Percentiles rank a stretch among this genome's conserved stretches.
Evolutionary conservation across 2,113 vertebrate species (phyloP).

Genomic region (Laterallus jamaicensis): DNA sequence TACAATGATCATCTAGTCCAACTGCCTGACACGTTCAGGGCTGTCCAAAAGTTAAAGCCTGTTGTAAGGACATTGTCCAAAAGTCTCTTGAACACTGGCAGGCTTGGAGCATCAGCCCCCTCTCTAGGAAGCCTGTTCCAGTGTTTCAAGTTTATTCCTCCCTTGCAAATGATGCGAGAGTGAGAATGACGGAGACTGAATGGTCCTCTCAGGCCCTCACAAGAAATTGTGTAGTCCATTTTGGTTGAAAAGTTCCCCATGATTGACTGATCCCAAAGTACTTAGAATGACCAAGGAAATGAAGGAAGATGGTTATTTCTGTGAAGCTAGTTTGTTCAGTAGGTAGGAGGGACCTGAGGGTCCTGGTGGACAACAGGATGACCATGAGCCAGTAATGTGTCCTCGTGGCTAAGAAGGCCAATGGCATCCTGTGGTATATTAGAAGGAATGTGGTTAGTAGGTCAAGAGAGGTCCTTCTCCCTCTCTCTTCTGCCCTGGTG

Average conservation of each 20-base stretch:
- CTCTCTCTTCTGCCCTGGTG: too few relatives aligned
- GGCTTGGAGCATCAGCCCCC: background rate
- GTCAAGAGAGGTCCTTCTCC: too few relatives aligned
- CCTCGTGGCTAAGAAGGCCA: too few relatives aligned
- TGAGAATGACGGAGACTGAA: background rate
- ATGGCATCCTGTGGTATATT: too few relatives aligned
- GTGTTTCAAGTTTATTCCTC: background rate
- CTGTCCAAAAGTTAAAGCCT: background rate
- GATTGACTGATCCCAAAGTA: background rate
- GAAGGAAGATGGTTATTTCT: background rate
- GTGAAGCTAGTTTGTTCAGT: background rate
- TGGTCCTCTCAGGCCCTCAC: background rate
- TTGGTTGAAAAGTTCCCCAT: background rate
- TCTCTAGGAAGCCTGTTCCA: background rate
- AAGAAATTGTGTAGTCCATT: background rate
- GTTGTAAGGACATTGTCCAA: background rate
- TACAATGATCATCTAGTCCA: background rate
- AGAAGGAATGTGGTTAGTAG: too few relatives aligned
- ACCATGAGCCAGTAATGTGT: too few relatives aligned
- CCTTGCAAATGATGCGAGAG: background rate
- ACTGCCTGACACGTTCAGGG: background rate
- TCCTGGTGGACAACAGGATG: too few relatives aligned
- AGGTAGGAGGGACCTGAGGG: too few relatives aligned
- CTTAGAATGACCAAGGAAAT: background rate
- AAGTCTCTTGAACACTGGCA: background rate